phyloP scores from a whole-genome alignment of 2,888 invertebrate species.

The Erebia aethiops region DNA sequence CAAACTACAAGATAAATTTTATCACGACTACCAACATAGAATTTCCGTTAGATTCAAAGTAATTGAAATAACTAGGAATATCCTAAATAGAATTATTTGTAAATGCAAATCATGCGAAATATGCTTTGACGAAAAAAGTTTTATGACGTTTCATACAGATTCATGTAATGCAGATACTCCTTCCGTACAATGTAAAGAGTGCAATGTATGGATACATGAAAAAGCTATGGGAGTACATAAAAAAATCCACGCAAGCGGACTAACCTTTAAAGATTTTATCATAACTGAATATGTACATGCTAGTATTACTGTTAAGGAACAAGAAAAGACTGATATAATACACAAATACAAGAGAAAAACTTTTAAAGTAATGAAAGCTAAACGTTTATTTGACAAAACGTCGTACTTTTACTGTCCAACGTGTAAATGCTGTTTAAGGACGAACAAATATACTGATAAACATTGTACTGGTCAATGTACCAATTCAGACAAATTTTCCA shows the following conservation, averaged over 20 bases:
- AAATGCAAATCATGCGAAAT: slow-evolving; percentile 51
- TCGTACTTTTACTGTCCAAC: slow-evolving; percentile 39
- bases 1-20: slow-evolving; percentile 39
- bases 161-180: slow-evolving; percentile 36
- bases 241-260: slow-evolving; percentile 36
- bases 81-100: slow-evolving; percentile 47
- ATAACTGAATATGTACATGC: slow-evolving; percentile 21
- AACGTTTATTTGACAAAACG: neutral
- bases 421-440: slow-evolving; percentile 40
- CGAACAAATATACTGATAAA: slow-evolving; percentile 10
- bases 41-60: slow-evolving; percentile 48
- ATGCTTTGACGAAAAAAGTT: slow-evolving; percentile 50
- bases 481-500: neutral
- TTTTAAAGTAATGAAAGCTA: neutral
- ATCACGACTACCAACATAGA: slow-evolving; percentile 54
- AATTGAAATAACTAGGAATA: slow-evolving; percentile 40
- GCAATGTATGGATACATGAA: slow-evolving; percentile 43
- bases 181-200: slow-evolving; percentile 43
- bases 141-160: slow-evolving; percentile 46
- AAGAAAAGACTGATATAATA: neutral
- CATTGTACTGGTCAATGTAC: slow-evolving; percentile 21
- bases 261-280: slow-evolving; percentile 26
- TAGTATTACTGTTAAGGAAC: neutral
- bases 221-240: slow-evolving; percentile 38
- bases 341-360: neutral